A percentile compares a stretch with the other conserved stretches of the same genome.
Evolutionary conservation across 92 coral and sea anemone genomes (phyloP).

Genomic region (Chrysogorgia sp.): DNA sequence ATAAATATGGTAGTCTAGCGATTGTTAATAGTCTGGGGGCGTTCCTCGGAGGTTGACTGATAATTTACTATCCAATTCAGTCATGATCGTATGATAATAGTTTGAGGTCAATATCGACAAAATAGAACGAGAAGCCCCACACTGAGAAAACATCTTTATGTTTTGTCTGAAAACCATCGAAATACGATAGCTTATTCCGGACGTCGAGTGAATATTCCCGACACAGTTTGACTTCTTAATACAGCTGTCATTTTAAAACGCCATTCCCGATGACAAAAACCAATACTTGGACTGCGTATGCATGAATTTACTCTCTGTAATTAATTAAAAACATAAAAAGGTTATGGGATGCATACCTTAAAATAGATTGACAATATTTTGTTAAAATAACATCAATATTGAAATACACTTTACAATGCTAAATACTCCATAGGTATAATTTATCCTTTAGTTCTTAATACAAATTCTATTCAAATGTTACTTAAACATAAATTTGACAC

Average conservation of each 20-base stretch:
- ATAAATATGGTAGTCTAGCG: too few relatives aligned
- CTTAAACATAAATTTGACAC: constrained; percentile 12
- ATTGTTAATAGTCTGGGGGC: constrained; percentile 40
- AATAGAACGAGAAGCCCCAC: constrained; percentile 18
- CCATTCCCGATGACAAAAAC: constrained; percentile 6
- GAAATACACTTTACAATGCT: constrained; percentile 27
- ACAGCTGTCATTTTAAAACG: background rate
- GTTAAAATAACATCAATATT: constrained; percentile 27
- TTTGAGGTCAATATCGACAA: constrained; percentile 19
- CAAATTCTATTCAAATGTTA: constrained; percentile 28
- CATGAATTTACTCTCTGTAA: background rate
- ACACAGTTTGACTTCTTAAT: constrained; percentile 33
- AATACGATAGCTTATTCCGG: constrained; percentile 1
- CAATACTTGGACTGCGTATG: background rate
- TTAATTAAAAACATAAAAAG: constrained; percentile 28
- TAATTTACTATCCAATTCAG: constrained; percentile 37
- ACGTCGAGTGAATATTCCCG: background rate
- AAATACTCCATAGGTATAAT: constrained; percentile 21
- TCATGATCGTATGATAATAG: constrained; percentile 32
- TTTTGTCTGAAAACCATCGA: constrained; percentile 20
- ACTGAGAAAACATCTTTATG: constrained; percentile 13
- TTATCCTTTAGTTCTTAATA: constrained; percentile 15
- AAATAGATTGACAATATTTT: constrained; percentile 6
- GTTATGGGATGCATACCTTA: constrained; percentile 14
- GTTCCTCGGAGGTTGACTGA: constrained; percentile 37